A percentile compares a stretch with the other conserved stretches of the same genome.
phyloP scores from a whole-genome alignment of 2,113 vertebrate species.

The Neogobius melanostomus region DNA sequence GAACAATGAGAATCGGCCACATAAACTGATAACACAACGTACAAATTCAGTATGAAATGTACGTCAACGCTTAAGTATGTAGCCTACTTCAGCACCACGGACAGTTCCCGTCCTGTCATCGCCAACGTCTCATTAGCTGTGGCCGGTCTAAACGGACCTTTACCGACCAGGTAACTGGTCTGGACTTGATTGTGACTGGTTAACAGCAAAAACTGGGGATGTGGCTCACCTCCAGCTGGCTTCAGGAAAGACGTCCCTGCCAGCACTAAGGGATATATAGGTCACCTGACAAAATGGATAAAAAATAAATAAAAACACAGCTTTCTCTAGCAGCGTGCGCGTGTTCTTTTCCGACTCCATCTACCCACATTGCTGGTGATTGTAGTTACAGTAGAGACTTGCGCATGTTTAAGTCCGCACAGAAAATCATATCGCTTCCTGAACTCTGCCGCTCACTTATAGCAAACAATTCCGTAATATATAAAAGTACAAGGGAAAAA shows the following conservation, averaged over 20 bases:
- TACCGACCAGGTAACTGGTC: neutral
- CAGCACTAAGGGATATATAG: conserved; percentile 37
- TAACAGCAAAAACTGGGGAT: conserved; percentile 18
- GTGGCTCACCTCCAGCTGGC: conserved; percentile 51
- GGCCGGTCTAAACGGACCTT: conserved; percentile 4
- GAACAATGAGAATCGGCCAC: too few species aligned
- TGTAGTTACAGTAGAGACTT: conserved; percentile 9
- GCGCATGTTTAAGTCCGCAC: conserved; percentile 10
- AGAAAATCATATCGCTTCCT: neutral
- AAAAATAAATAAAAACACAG: neutral
- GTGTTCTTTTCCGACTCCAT: neutral
- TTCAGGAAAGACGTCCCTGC: conserved; percentile 22
- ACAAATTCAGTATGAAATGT: neutral
- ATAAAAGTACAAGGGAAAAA: neutral
- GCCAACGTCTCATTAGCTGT: conserved; percentile 31
- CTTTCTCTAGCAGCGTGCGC: conserved; percentile 8
- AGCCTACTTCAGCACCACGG: conserved; percentile 64
- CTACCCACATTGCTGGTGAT: neutral
- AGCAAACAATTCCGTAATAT: neutral
- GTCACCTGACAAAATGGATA: conserved; percentile 27
- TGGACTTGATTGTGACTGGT: conserved; percentile 9
- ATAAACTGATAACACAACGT: too few species aligned
- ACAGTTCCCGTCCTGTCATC: conserved; percentile 59
- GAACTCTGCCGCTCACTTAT: neutral
- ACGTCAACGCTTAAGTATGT: neutral